Evolutionary conservation across 2,113 vertebrate species (phyloP).

Genomic region (Pangasianodon hypophthalmus): DNA sequence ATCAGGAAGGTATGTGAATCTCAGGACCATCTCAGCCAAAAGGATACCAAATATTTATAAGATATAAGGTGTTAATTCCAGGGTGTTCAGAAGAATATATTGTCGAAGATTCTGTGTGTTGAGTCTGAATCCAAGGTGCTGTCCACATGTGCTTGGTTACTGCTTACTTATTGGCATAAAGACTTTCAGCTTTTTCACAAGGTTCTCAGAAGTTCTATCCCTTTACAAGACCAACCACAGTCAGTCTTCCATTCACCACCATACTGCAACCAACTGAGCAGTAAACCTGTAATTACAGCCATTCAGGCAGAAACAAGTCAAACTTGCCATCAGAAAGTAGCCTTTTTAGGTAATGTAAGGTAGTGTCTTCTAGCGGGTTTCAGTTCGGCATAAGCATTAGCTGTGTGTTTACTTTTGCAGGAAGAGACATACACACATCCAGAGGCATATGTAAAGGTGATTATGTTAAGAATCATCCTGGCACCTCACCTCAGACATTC

Average conservation of each 20-base stretch:
- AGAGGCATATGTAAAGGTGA: neutral
- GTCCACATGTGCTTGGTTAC: neutral
- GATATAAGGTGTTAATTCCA: neutral
- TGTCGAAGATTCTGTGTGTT: neutral
- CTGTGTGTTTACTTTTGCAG: neutral
- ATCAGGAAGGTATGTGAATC: neutral
- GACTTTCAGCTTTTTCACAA: neutral
- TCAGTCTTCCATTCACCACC: neutral
- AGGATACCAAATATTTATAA: neutral
- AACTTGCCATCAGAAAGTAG: neutral
- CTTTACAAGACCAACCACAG: neutral
- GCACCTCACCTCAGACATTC: neutral
- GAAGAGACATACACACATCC: neutral
- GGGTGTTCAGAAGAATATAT: neutral
- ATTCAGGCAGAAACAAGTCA: neutral
- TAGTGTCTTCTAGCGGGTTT: neutral
- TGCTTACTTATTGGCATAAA: neutral
- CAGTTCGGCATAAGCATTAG: neutral
- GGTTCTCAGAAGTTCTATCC: no score
- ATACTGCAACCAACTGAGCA: neutral
- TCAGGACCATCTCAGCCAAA: neutral
- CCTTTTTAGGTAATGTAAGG: neutral
- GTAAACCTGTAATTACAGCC: neutral
- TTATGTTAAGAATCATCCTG: neutral
- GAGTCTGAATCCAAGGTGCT: neutral